Percentiles rank a stretch among this genome's conserved stretches.
phyloP scores from a whole-genome alignment of 2,113 vertebrate species.

The Engraulis encrasicolus region DNA sequence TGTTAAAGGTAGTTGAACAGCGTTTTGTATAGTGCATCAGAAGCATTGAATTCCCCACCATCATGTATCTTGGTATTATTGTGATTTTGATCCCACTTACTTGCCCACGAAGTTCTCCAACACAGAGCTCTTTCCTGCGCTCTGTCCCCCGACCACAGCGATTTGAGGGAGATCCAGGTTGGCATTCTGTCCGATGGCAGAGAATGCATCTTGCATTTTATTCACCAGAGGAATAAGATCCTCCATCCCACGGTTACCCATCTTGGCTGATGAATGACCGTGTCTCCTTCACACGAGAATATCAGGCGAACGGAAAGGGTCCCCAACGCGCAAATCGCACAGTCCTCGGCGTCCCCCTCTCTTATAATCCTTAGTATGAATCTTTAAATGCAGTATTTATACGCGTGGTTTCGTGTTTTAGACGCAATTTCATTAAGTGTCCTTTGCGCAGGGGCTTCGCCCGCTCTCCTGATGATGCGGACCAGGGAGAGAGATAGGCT shows the following conservation, averaged over 20 bases:
- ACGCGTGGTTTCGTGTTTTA: neutral
- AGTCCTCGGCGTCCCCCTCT: neutral
- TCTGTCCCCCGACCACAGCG: constrained; percentile 94
- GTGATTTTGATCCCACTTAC: constrained; percentile 67
- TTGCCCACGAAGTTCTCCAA: constrained; percentile 96
- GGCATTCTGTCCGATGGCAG: constrained; percentile 92
- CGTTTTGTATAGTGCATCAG: neutral
- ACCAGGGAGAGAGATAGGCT: neutral
- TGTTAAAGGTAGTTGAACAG: neutral
- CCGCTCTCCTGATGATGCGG: constrained; percentile 1
- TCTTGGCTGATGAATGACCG: constrained; percentile 50
- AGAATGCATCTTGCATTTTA: constrained; percentile 90
- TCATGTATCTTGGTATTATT: neutral
- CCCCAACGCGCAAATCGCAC: neutral
- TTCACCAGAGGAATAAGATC: constrained; percentile 95
- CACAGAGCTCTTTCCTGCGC: constrained; percentile 95
- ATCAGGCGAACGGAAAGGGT: neutral
- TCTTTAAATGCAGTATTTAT: neutral
- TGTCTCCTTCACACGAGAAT: constrained; percentile 12
- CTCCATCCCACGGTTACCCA: constrained; percentile 97
- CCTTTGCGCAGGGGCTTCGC: constrained; percentile 9
- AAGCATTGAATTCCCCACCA: neutral
- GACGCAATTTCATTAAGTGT: neutral
- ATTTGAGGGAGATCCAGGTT: constrained; percentile 93
- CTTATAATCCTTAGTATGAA: neutral